Evolutionary conservation across 2,797 vertebrate genomes (phyloP).

Genomic region (Babyrousa celebensis): DNA sequence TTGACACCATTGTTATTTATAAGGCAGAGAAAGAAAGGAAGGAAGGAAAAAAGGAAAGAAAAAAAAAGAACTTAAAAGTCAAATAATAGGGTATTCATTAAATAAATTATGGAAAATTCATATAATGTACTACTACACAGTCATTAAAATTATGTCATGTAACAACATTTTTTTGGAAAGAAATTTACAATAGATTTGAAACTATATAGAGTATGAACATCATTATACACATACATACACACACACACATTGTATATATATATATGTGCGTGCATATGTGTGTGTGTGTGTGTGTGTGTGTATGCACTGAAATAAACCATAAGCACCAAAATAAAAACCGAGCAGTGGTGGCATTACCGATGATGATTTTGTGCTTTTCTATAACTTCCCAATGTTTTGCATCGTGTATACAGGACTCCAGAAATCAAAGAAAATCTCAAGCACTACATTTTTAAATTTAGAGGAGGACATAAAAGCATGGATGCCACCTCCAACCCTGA

Average conservation of each 20-base stretch:
- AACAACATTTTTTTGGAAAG: neutral
- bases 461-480: neutral
- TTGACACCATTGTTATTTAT: neutral
- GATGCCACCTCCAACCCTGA: neutral
- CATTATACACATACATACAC: neutral
- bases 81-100: constrained; percentile 12
- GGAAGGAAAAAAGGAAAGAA: neutral
- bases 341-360: neutral
- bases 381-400: neutral
- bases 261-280: neutral
- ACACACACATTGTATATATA: neutral
- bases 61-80: neutral
- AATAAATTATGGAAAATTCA: neutral
- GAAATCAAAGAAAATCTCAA: constrained; percentile 5
- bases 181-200: constrained; percentile 14
- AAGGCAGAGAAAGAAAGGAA: neutral
- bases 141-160: neutral
- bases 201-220: neutral
- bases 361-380: neutral
- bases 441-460: neutral
- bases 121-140: neutral
- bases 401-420: neutral
- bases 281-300: too few species aligned
- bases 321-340: constrained; percentile 22
- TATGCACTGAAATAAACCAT: neutral